Base-by-base conservation (phyloP, 2,888 invertebrate genomes). In the Synanthedon andrenaeformis region DNA sequence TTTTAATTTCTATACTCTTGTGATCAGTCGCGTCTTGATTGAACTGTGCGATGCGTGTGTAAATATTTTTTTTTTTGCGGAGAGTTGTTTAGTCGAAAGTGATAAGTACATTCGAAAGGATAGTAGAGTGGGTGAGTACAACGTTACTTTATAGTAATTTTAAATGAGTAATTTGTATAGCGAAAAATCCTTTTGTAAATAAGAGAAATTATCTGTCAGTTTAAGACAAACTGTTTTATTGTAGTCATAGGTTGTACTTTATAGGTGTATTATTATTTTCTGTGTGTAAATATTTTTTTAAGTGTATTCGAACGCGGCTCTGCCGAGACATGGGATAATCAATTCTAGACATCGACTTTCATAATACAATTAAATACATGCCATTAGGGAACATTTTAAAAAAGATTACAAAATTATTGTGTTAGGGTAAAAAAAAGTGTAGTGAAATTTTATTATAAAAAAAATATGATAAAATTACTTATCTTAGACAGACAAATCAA, bases 131-230 rank as follows among this genome's bases (percentile, higher is more conserved):
- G 81, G 75, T 72, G 72, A 87, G 87, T 86, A 86, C 87, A 86
- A 85, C 82, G 82, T 84, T 84, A 83, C 82, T 82, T 84, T 82
- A 76, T 81, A 75, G 70, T 79, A 76, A 79, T 79, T 83, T 77
- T 79, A 76, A 17, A 80, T 63, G 65, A 73, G 74, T 82, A 23
- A 81, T 79, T 10, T 85, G 84, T 86, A 86, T 83, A 86, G 81
- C 70, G 63, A 80, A 35, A 35, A 83, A 58, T 56, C 51, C 51
- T 55, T 78, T 76, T 87, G 87, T 87, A 87, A 79, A 87, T 87
- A 87, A 87, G 87, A 87, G 79, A 66, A 82, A 86, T 76, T 85
- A 85, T 86, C 78, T 85, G 84, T 82, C 87, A 86, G 76, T 77
- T 79, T 84, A 82, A 85, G 81, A 82, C 76, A 84, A 85, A 83